Evolutionary conservation across 2,797 vertebrate species (phyloP), one percentile per base, ranked within the genome.

Genomic region (Scarus forsteni): DNA sequence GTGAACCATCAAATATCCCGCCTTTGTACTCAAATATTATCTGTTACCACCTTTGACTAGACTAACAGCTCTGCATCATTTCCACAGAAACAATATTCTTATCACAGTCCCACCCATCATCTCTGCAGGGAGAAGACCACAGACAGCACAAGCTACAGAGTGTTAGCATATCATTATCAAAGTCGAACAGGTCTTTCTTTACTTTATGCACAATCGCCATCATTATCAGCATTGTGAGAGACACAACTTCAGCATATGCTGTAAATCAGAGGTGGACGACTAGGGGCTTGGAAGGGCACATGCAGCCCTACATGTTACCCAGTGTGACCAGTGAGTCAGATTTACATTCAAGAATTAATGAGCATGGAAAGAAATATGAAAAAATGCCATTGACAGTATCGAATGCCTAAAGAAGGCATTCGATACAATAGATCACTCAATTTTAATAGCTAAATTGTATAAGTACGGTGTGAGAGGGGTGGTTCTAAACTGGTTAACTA

Each of bases 91-190:
- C 81, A 77, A 88, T 77, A 75, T n/a, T 10, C 38, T 89, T 89
- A 93, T 92, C 92, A 2, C 60, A 10, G 76, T 27, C 82, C 63
- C 91, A 67, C 91, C 89, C 88, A 66, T 43, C 48, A 68, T 60
- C 66, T 50, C 54, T 58, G 72, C 55, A 19, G 54, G 45, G 56
- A 58, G 50, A 18, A 34, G 36, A 36, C n/a, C 36, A 52, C 0
- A 51, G 49, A 51, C 15, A 9, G 34, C 9, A 52, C 52, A 72
- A 52, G 59, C 52, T 70, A 7, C n/a, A 38, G 14, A n/a, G 3
- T n/a, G 27, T 15, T 14, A 6, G 38, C 12, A 57, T 16, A 43
- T 18, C 16, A 53, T 18, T 79, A 76, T 71, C 64, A 46, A 67
- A 19, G 19, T 45, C 14, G 34, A 62, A 8, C 63, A 55, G 43